phyloP scores from a whole-genome alignment of 2,797 vertebrate species.

The Florisuga fusca region DNA sequence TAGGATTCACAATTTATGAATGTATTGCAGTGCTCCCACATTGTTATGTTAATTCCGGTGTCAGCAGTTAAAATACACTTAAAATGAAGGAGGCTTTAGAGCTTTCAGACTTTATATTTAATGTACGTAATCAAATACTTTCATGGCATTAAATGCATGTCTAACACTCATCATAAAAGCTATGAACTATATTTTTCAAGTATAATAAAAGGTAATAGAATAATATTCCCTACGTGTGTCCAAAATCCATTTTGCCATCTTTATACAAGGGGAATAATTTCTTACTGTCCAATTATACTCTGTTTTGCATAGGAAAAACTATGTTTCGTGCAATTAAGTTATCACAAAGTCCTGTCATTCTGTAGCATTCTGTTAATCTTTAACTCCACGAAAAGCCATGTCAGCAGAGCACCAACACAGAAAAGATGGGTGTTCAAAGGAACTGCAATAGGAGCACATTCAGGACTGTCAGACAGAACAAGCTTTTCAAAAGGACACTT shows the following conservation, averaged over 20 bases:
- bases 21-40: slow-evolving; percentile 36
- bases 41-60: slow-evolving; percentile 69
- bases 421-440: slow-evolving; percentile 69
- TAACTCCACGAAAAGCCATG: slow-evolving; percentile 77
- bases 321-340: slow-evolving; percentile 46
- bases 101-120: slow-evolving; percentile 65
- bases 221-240: slow-evolving; percentile 43
- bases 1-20: slow-evolving; percentile 60
- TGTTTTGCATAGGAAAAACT: slow-evolving; percentile 56
- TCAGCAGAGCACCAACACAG: slow-evolving; percentile 73
- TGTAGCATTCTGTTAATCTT: slow-evolving; percentile 75
- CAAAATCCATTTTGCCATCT: slow-evolving; percentile 53
- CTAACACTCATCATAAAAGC: slow-evolving; percentile 60
- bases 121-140: slow-evolving; percentile 68
- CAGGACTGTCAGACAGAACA: slow-evolving; percentile 77
- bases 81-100: slow-evolving; percentile 62
- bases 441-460: slow-evolving; percentile 69
- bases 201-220: slow-evolving; percentile 57
- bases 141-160: slow-evolving; percentile 59
- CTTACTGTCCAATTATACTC: slow-evolving; percentile 47
- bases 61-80: slow-evolving; percentile 74
- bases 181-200: slow-evolving; percentile 55
- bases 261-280: slow-evolving; percentile 16
- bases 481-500: slow-evolving; percentile 79
- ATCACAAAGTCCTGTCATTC: slow-evolving; percentile 69